A percentile compares a stretch with the other conserved stretches of the same genome.
phyloP scores from a whole-genome alignment of 2,888 invertebrate species.

The Eristalinus sepulchralis region DNA sequence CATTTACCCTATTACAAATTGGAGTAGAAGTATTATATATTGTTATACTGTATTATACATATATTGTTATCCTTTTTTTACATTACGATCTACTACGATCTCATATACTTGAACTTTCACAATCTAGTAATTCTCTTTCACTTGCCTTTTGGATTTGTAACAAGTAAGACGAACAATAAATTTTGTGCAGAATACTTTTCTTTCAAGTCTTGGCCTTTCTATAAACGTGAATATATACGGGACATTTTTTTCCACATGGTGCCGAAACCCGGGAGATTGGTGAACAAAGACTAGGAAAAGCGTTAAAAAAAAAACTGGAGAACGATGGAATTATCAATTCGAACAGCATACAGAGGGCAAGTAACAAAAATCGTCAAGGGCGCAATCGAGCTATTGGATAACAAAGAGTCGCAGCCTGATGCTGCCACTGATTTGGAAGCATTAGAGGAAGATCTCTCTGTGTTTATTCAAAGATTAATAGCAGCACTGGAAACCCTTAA shows the following conservation, averaged over 20 bases:
- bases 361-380: conserved; percentile 21
- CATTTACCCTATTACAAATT: too few relatives aligned
- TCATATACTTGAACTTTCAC: too few relatives aligned
- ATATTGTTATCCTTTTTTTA: too few relatives aligned
- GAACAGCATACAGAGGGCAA: conserved; percentile 17
- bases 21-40: too few relatives aligned
- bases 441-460: conserved; percentile 29
- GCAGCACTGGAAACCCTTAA: conserved; percentile 24
- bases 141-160: neutral
- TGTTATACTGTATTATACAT: too few relatives aligned
- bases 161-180: neutral
- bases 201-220: neutral
- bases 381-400: conserved; percentile 17
- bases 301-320: neutral
- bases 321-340: conserved; percentile 13
- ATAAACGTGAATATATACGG: neutral
- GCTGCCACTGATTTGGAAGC: neutral
- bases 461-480: conserved; percentile 27
- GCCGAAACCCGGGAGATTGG: neutral
- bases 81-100: too few relatives aligned
- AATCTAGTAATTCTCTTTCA: neutral
- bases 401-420: neutral
- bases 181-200: neutral
- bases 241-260: neutral
- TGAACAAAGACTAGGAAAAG: neutral